Evolutionary conservation across 2,797 vertebrate genomes (phyloP), one percentile per base, ranked within the genome.

Genomic region (Chromobotia macracanthus): DNA sequence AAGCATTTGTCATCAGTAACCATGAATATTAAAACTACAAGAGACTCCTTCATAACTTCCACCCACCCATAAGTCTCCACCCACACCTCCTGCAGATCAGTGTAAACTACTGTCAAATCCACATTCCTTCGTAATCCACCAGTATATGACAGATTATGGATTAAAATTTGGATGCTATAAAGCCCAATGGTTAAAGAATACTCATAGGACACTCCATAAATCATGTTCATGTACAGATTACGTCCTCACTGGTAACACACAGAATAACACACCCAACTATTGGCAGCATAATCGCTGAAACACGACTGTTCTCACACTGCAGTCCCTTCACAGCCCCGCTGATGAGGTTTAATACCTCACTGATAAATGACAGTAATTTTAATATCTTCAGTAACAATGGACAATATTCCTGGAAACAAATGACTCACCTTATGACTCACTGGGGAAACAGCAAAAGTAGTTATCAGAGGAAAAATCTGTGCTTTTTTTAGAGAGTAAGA

Each of bases 381-480:
- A 61, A 48, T 50, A 50, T 77, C 55, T 77, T 51, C 44, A 35
- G 25, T 16, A 68, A 21, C 23, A 60, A 35, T 60, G 13, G 65
- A 21, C 25, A 60, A 8, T 69, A 50, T 69, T 70, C 55, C 28
- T 61, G 66, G 66, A 77, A 77, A 77, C 66, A 61, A 38, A 70
- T 77, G 66, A 68, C 66, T 77, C 75, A 61, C n/a, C 55, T 70
- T n/a, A 48, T 77, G 75, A 78, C 25, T 78, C 76, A 78, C 41
- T 28, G 13, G 15, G 56, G 19, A 50, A 78, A 69, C 38, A 35
- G 64, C 55, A 50, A 23, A 70, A 78, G 28, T 38, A 70, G 75
- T 78, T 77, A 77, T 69, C 28, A 60, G 44, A 50, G 25, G 41
- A 60, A 10, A 76, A 21, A 58, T 19, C 51, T 5, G 11, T 10